A percentile compares a stretch with the other conserved stretches of the same genome.
Conservation (phyloP, 2,113 vertebrate species). For the Cygnus buccinator region DNA sequence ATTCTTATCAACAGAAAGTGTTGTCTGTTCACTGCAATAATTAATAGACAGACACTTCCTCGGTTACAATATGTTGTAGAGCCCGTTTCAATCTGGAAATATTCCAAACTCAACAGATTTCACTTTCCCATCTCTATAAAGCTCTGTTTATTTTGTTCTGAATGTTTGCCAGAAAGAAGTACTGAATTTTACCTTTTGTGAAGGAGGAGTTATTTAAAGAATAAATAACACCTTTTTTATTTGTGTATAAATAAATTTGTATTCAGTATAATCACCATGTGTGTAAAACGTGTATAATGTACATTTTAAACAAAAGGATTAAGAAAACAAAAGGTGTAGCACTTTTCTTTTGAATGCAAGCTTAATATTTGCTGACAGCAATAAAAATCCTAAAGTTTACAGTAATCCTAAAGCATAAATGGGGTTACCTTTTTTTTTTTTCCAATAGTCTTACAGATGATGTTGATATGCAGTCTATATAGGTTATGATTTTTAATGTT, state of each 20-base stretch:
- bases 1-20: background rate
- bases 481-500: background rate
- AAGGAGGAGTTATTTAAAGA: background rate
- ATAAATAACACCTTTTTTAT: background rate
- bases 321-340: background rate
- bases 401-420: background rate
- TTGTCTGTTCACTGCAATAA: background rate
- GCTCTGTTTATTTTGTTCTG: background rate
- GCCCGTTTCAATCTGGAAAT: background rate
- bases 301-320: background rate
- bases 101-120: conserved; percentile 31
- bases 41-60: background rate
- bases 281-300: background rate
- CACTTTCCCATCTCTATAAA: background rate
- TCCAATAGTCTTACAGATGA: background rate
- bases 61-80: conserved; percentile 6
- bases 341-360: background rate
- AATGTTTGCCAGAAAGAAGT: background rate
- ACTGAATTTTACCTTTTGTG: background rate
- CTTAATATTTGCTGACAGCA: background rate
- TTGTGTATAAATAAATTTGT: background rate
- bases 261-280: background rate
- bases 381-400: background rate
- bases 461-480: background rate
- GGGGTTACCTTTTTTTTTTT: background rate